These are phyloP conservation scores for Trichomalopsis sarcophagae DNA, from an alignment of 1,140 invertebrate genomes.

Conservation along the genomic window DNA sequence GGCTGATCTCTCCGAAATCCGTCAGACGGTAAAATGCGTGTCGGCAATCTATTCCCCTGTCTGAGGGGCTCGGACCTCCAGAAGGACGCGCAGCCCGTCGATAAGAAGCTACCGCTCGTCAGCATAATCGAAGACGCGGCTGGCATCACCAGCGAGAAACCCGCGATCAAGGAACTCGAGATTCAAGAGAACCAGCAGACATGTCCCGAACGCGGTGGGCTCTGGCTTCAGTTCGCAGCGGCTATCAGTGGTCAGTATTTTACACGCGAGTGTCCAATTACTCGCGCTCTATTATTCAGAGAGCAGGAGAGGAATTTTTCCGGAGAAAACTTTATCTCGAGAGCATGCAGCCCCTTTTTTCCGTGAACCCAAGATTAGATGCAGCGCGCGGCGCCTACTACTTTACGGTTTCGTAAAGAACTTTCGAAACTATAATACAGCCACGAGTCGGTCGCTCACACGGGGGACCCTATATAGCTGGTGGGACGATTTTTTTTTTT, in stretches of 20 bases:
- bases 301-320: no score
- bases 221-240: slow-evolving; percentile 35
- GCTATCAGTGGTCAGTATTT: slow-evolving; percentile 31
- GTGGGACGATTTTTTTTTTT: no score
- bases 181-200: neutral
- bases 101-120: neutral
- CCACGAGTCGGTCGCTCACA: no score
- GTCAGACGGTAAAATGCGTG: neutral
- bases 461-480: no score
- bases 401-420: no score
- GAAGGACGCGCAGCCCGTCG: neutral
- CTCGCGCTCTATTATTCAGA: neutral
- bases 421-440: no score
- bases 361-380: no score
- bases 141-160: neutral
- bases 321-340: no score
- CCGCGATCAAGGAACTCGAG: neutral
- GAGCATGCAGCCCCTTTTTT: no score
- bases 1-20: no score
- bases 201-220: neutral
- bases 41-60: neutral
- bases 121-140: neutral
- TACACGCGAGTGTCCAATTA: no score
- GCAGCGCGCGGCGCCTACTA: no score
- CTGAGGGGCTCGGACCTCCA: neutral